Evolutionary conservation across 2,888 invertebrate genomes (phyloP), one percentile per base, ranked within the genome.

Genomic region (Kryphioiulus occultus): DNA sequence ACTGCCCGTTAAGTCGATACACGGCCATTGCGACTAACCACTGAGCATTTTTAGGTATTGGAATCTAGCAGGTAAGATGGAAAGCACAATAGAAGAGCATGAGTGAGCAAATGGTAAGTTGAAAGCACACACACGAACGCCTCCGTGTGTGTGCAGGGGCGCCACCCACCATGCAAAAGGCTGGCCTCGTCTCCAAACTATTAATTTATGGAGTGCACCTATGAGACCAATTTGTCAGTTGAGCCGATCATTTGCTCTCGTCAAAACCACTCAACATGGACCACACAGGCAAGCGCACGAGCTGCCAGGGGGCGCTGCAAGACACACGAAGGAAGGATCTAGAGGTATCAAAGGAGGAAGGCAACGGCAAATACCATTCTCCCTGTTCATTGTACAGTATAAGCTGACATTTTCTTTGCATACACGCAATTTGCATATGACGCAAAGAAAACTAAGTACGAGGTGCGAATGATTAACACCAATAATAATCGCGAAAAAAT

Each of bases 171-270:
- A 86, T 53, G 86, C 42, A 39, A 86, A 42, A 47, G 44, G 86
- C 32, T 44, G 86, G 86, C 47, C 86, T 86, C 53, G 86, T 86
- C 53, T 44, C 10, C 53, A 53, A 86, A 86, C 86, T 86, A 86
- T 87, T 87, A 87, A 87, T 87, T 87, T 87, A 87, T 87, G 87
- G 87, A 44, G 87, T 87, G 78, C 87, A 83, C 78, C 83, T 83
- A 82, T 83, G 87, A 42, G 87, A 82, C 87, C 87, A 87, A 87
- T 87, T 87, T 87, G 87, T 87, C 87, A 87, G 83, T 87, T 87
- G 83, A 42, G 35, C 78, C 59, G 78, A 86, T 86, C 86, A 86
- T 86, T 86, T 86, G 86, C 86, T 53, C 53, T 86, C 86, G 86
- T 53, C 86, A 86, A 86, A 32, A 44, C 86, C 32, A 42, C 39